Evolutionary conservation across 2,888 invertebrate genomes (phyloP).

Genomic region (Drosophila limbata): DNA sequence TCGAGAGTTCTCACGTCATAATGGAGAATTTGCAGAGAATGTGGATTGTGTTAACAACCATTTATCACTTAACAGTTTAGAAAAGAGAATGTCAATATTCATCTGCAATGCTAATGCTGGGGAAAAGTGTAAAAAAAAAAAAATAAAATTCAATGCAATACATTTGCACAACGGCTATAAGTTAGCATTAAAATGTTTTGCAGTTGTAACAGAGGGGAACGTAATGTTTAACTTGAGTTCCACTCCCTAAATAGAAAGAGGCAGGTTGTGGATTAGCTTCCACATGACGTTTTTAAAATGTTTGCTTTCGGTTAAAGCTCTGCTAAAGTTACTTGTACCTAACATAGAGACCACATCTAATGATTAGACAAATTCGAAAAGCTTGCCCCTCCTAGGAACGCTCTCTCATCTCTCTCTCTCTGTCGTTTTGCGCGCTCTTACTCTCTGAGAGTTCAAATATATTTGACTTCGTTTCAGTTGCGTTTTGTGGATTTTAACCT

Average conservation of each 20-base stretch:
- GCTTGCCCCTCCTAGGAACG: not conserved
- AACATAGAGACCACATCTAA: conserved; percentile 30
- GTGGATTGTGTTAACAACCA: not conserved
- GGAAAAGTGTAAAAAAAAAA: too few species aligned
- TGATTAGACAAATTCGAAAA: conserved; percentile 12
- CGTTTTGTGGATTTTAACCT: conserved; percentile 72
- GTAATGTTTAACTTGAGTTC: not conserved
- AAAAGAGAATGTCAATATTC: too few species aligned
- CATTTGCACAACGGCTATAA: not conserved
- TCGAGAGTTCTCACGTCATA: not conserved
- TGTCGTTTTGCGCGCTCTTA: not conserved
- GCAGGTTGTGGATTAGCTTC: not conserved
- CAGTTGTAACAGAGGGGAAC: not conserved
- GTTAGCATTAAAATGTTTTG: not conserved
- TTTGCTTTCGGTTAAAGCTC: not conserved
- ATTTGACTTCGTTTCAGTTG: conserved; percentile 31
- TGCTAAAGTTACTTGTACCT: not conserved
- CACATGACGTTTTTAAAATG: not conserved
- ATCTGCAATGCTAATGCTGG: too few species aligned
- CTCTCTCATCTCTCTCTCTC: not conserved
- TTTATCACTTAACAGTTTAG: not conserved
- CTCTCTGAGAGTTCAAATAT: conserved; percentile 3
- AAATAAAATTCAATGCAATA: too few species aligned
- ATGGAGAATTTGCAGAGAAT: not conserved
- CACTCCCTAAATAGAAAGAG: not conserved